A percentile compares a stretch with the other conserved stretches of the same genome.
These are phyloP conservation scores for Hippocampus abdominalis DNA, from an alignment of 2,113 vertebrate genomes.

Conservation along the genomic window DNA sequence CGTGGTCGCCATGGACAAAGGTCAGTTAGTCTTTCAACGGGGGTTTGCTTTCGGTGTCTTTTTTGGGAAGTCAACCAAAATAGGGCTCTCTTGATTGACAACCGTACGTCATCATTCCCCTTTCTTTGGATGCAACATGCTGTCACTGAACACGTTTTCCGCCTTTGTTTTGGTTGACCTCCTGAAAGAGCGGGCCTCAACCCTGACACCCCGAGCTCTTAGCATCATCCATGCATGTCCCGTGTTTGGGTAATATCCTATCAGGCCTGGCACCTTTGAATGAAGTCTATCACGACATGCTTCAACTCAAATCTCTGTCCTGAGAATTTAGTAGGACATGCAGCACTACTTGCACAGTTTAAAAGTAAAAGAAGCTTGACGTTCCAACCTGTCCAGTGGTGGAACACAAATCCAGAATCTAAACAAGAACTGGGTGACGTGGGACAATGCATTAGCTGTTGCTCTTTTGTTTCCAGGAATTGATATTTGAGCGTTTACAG, in stretches of 20 bases:
- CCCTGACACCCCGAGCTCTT: constrained; percentile 10
- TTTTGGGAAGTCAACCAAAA: constrained; percentile 33
- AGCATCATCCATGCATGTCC: constrained; percentile 20
- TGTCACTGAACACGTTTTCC: background rate
- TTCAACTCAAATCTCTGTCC: constrained; percentile 1
- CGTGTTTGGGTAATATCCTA: background rate
- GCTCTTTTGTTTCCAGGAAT: background rate
- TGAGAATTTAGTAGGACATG: background rate
- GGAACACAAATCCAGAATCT: background rate
- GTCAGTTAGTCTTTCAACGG: constrained; percentile 54
- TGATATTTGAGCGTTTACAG: background rate
- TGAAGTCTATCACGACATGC: constrained; percentile 2
- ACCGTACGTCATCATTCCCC: background rate
- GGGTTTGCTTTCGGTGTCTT: constrained; percentile 6
- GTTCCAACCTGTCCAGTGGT: background rate
- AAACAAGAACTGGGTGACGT: background rate
- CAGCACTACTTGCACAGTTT: background rate
- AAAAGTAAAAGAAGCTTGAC: background rate
- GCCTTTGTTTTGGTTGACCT: constrained; percentile 38
- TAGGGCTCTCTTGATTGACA: background rate
- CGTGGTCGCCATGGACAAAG: constrained; percentile 59
- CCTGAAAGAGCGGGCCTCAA: constrained; percentile 20
- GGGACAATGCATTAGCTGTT: background rate
- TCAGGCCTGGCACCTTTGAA: background rate
- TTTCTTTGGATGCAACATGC: background rate